Evolutionary conservation across 1,140 invertebrate species (phyloP).

Genomic region (Eriocheir sinensis): DNA sequence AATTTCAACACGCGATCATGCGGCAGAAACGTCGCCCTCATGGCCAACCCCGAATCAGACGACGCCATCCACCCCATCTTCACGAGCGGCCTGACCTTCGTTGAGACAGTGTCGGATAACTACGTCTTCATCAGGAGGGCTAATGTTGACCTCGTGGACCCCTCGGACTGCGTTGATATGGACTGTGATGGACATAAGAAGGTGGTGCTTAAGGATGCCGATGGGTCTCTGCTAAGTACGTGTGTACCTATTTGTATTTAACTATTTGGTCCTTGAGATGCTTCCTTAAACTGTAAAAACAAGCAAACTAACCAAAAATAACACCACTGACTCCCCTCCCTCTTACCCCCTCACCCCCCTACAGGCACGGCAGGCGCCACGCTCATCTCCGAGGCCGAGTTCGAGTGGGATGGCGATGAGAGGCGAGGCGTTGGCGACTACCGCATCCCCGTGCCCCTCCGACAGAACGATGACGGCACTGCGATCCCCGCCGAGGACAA

Average conservation of each 20-base stretch:
- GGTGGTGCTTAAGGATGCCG: conserved; percentile 68
- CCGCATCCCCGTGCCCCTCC: conserved; percentile 68
- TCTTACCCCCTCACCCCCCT: background rate
- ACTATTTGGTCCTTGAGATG: too few species aligned
- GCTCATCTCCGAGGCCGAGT: conserved; percentile 57
- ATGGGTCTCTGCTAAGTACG: conserved; percentile 68
- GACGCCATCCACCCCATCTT: conserved; percentile 72
- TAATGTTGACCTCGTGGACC: conserved; percentile 57
- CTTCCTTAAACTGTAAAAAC: too few species aligned
- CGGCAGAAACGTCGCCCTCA: conserved; percentile 59
- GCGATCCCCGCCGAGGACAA: conserved; percentile 36
- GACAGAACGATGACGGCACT: conserved; percentile 47
- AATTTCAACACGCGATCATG: conserved; percentile 43
- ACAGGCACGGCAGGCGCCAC: conserved; percentile 57
- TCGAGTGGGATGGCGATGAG: conserved; percentile 73
- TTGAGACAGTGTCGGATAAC: conserved; percentile 29
- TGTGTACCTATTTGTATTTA: too few species aligned
- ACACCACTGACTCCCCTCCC: too few species aligned
- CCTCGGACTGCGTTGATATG: conserved; percentile 77
- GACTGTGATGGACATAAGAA: conserved; percentile 77
- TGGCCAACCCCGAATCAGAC: conserved; percentile 56
- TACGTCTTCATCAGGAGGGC: conserved; percentile 50
- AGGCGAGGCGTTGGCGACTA: conserved; percentile 73
- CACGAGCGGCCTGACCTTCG: conserved; percentile 50
- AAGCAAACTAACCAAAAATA: too few species aligned